phyloP scores from a whole-genome alignment of 1,140 invertebrate species.

The Caenorhabditis elegans region WBcel235 BX284605.5:3758001-3758500 shows the following conservation, averaged over 20 bases:
- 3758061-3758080: neutral
- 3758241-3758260: no score
- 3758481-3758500: neutral
- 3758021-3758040: neutral
- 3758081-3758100: neutral
- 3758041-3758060: neutral
- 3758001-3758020: conserved; percentile 30
- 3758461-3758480: neutral
- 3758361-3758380: conserved; percentile 24
- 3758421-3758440: conserved; percentile 14
- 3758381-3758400: neutral
- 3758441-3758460: conserved; percentile 41
- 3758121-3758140: no score
- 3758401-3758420: conserved; percentile 29
- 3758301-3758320: neutral
- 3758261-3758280: conserved; percentile 14
- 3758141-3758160: no score
- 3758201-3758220: no score
- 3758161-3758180: no score
- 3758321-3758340: neutral
- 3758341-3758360: conserved; percentile 34
- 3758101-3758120: no score
- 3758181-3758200: no score
- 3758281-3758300: neutral
- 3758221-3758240: no score